These are phyloP conservation scores for Periophthalmus modestus DNA, from an alignment of 2,113 vertebrate genomes.

Conservation along the genomic window DNA sequence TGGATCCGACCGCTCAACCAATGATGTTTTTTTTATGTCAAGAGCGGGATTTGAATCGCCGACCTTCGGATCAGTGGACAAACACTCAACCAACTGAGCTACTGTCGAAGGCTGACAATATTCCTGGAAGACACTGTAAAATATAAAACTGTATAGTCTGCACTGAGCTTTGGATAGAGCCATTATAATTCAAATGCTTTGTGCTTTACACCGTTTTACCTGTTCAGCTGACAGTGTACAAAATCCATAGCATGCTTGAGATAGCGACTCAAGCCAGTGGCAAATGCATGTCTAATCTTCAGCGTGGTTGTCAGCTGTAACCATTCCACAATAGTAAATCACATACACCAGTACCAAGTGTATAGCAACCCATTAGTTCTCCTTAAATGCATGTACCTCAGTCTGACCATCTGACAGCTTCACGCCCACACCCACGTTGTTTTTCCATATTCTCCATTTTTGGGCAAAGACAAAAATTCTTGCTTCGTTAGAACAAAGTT, in stretches of 20 bases:
- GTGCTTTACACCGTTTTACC: not conserved
- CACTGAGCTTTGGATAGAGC: slow-evolving; percentile 21
- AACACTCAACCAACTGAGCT: too few species aligned
- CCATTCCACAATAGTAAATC: slow-evolving; percentile 32
- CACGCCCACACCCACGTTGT: slow-evolving; percentile 15
- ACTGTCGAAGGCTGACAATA: too few species aligned
- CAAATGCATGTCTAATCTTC: slow-evolving; percentile 23
- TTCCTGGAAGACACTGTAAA: too few species aligned
- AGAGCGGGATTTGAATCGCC: too few species aligned
- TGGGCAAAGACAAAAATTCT: slow-evolving; percentile 11
- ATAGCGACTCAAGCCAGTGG: slow-evolving; percentile 15
- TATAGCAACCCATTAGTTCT: slow-evolving; percentile 46
- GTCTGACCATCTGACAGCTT: slow-evolving; percentile 29
- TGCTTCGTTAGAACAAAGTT: slow-evolving; percentile 36
- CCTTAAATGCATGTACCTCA: slow-evolving; percentile 35
- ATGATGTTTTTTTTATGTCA: too few species aligned
- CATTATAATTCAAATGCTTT: too few species aligned
- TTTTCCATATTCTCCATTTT: slow-evolving; percentile 25
- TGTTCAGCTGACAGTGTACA: slow-evolving; percentile 21
- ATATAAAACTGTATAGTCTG: not conserved
- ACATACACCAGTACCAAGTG: slow-evolving; percentile 14
- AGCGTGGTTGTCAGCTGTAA: slow-evolving; percentile 39
- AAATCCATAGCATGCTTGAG: slow-evolving; percentile 10
- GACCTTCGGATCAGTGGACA: too few species aligned
- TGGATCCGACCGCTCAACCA: too few species aligned